phyloP scores from a whole-genome alignment of 1,140 invertebrate genomes.

The Stenopsyche tienmushanensis region DNA sequence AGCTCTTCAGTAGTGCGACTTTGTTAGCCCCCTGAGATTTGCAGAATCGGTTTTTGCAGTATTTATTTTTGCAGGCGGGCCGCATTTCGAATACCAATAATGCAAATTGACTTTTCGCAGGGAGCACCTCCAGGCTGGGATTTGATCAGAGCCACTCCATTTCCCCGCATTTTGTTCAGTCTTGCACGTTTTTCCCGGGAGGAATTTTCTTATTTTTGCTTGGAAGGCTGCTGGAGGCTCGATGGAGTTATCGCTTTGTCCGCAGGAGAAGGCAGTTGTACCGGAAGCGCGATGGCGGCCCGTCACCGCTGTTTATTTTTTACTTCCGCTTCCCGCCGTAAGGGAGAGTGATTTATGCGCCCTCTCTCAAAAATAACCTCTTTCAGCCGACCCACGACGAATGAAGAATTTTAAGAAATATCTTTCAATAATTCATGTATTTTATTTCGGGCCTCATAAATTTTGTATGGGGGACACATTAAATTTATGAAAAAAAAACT shows the following conservation, averaged over 20 bases:
- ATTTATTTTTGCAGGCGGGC: not conserved
- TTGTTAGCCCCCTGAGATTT: no score
- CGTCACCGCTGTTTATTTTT: conserved; percentile 4
- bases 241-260: not conserved
- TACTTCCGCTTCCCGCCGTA: not conserved
- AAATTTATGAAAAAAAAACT: no score
- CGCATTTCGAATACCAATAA: conserved; percentile 1
- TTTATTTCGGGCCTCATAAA: no score
- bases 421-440: no score
- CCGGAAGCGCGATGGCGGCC: conserved; percentile 9
- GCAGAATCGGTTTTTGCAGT: no score
- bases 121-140: not conserved
- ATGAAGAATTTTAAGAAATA: no score
- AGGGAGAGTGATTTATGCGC: conserved; percentile 6
- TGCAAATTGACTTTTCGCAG: conserved; percentile 8
- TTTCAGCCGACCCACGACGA: not conserved
- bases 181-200: not conserved
- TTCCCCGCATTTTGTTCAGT: conserved; percentile 11
- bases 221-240: not conserved
- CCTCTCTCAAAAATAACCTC: not conserved
- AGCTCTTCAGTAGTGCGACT: no score
- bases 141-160: not conserved
- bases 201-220: not conserved
- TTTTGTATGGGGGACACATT: no score
- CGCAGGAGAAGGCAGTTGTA: not conserved